A percentile compares a stretch with the other conserved stretches of the same genome.
Conservation (phyloP, 2,888 invertebrate genomes). For the Achlya flavicornis region DNA sequence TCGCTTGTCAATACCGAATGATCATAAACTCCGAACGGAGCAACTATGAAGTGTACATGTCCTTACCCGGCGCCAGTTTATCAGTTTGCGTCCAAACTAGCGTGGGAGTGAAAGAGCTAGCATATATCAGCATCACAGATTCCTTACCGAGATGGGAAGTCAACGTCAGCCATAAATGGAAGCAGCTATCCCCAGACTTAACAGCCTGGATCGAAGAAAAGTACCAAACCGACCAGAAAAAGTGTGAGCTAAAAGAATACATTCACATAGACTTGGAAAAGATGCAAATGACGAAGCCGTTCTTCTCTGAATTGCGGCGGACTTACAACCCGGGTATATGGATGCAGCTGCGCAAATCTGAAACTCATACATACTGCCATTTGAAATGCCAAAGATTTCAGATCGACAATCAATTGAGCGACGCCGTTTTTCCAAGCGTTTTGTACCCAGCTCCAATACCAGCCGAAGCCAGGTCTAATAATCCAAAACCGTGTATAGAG, state of each 20-base stretch:
- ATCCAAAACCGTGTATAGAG: slow-evolving; percentile 85
- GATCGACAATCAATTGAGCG: slow-evolving; percentile 90
- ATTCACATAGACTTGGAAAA: slow-evolving; percentile 91
- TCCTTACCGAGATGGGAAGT: slow-evolving; percentile 92
- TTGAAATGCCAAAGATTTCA: slow-evolving; percentile 87
- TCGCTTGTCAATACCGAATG: slow-evolving; percentile 85
- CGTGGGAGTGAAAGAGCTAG: slow-evolving; percentile 84
- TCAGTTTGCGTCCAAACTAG: slow-evolving; percentile 80
- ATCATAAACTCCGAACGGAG: slow-evolving; percentile 87
- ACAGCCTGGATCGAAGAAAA: slow-evolving; percentile 93
- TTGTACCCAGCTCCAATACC: slow-evolving; percentile 85
- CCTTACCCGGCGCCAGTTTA: slow-evolving; percentile 87
- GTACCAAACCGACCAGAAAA: slow-evolving; percentile 87
- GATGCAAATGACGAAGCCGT: slow-evolving; percentile 95
- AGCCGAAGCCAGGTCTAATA: slow-evolving; percentile 60
- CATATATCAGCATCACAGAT: slow-evolving; percentile 87
- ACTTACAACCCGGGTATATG: slow-evolving; percentile 90
- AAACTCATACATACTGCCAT: slow-evolving; percentile 86
- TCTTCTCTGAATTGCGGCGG: slow-evolving; percentile 90
- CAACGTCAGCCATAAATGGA: slow-evolving; percentile 91
- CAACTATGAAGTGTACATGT: slow-evolving; percentile 87
- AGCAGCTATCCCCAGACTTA: slow-evolving; percentile 89
- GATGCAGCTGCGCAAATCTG: slow-evolving; percentile 88
- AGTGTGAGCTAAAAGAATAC: slow-evolving; percentile 90
- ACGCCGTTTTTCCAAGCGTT: slow-evolving; percentile 88